These are phyloP conservation scores for Prorops nasuta DNA, from an alignment of 1,140 invertebrate species.

Conservation along the genomic window DNA sequence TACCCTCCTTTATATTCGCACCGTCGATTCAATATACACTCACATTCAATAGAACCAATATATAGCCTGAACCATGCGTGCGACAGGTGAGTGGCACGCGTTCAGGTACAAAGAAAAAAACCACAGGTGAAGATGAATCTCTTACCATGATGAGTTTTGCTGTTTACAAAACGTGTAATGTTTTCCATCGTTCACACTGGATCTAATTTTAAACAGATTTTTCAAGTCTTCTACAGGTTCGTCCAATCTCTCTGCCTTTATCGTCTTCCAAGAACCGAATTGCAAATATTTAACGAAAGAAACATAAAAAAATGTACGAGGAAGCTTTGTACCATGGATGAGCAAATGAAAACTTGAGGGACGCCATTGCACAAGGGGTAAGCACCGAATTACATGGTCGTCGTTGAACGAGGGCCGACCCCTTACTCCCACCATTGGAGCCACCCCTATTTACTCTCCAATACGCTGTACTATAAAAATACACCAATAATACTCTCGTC, in stretches of 20 bases:
- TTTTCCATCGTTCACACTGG: too few relatives aligned
- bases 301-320: too few relatives aligned
- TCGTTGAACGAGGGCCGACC: conserved; percentile 19
- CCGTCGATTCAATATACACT: conserved; percentile 40
- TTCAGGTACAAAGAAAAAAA: conserved; percentile 25
- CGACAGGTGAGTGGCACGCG: conserved; percentile 37
- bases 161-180: too few relatives aligned
- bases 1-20: conserved; percentile 28
- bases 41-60: conserved; percentile 34
- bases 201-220: too few relatives aligned
- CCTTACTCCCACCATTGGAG: conserved; percentile 25
- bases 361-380: conserved; percentile 22
- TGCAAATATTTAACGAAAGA: too few relatives aligned
- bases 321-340: too few relatives aligned
- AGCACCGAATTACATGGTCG: conserved; percentile 22
- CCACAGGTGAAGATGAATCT: conserved; percentile 20
- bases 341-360: conserved; percentile 2
- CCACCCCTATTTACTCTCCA: conserved; percentile 10
- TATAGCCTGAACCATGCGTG: conserved; percentile 24
- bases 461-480: neutral
- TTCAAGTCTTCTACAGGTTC: too few relatives aligned
- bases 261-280: too few relatives aligned
- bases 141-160: too few relatives aligned
- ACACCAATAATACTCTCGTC: too few relatives aligned
- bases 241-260: too few relatives aligned